Evolutionary conservation across 2,888 invertebrate genomes (phyloP), one percentile per base, ranked within the genome.

Genomic region (Heliconius sara): DNA sequence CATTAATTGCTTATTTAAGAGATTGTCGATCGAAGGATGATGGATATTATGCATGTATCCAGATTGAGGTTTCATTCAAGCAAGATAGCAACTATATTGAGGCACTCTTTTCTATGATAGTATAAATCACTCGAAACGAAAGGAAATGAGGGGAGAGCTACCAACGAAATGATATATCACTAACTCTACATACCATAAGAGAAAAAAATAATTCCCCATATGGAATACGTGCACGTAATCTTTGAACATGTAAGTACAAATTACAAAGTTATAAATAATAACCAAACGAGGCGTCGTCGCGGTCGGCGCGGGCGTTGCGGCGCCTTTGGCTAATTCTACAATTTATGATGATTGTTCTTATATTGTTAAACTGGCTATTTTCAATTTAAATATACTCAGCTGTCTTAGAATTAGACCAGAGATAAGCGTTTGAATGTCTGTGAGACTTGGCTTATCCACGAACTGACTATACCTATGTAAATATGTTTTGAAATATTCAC

Each of bases 1-100:
- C 76, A 79, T 79, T 81, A 81, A 79, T 81, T 79, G 79, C 79
- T 76, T 63, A 79, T 76, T 73, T 73, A 76, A 78, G 75, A 79
- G 74, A 76, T 73, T 73, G 79, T 81, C 76, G 79, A 79, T 57
- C 60, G 57, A 30, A 2, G 30, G 43, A 10, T 43, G 47, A 65
- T 75, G 39, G 65, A 75, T 75, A 75, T 65, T 63, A 75, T 65
- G 25, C 43, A 65, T 75, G 63, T 65, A 25, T 75, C 27, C 39
- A 43, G 63, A 75, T 75, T 65, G 27, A 65, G 65, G 43, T 47
- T 65, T 75, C 0, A 30, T 30, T 3, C 30, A 67, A 6, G 39
- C 39, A 13, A 68, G 43, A 65, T 65, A 75, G 25, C 43, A 47
- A 39, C 25, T 25, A 65, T 75, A 65, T n/a, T 63, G 27, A 65